Conservation (phyloP, 2,113 vertebrate species). For the Bettongia penicillata region DNA sequence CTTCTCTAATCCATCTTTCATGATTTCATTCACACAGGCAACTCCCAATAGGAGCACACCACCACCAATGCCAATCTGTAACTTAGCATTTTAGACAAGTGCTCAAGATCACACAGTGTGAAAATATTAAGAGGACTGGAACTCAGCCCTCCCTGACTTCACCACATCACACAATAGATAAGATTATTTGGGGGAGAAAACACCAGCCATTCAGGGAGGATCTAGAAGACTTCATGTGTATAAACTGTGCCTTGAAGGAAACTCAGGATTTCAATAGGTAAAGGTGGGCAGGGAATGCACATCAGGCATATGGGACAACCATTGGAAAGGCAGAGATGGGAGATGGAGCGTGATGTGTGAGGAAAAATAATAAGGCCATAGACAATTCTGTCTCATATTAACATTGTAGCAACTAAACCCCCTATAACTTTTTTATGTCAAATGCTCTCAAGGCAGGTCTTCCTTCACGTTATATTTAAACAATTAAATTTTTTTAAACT, state of each 20-base stretch:
- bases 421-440: no score
- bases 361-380: not conserved
- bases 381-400: not conserved
- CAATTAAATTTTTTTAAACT: not conserved
- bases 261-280: not conserved
- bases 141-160: not conserved
- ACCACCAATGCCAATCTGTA: no score
- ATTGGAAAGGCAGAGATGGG: not conserved
- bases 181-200: not conserved
- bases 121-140: not conserved
- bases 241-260: not conserved
- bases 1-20: not conserved
- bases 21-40: not conserved
- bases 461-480: not conserved
- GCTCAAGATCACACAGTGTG: not conserved
- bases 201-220: not conserved
- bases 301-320: no score
- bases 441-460: not conserved
- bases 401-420: not conserved
- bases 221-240: not conserved
- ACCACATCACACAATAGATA: not conserved
- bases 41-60: not conserved
- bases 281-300: not conserved
- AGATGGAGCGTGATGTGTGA: not conserved
- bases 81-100: no score